Evolutionary conservation across 2,888 invertebrate genomes (phyloP).

Genomic region (Campoplex nolae): DNA sequence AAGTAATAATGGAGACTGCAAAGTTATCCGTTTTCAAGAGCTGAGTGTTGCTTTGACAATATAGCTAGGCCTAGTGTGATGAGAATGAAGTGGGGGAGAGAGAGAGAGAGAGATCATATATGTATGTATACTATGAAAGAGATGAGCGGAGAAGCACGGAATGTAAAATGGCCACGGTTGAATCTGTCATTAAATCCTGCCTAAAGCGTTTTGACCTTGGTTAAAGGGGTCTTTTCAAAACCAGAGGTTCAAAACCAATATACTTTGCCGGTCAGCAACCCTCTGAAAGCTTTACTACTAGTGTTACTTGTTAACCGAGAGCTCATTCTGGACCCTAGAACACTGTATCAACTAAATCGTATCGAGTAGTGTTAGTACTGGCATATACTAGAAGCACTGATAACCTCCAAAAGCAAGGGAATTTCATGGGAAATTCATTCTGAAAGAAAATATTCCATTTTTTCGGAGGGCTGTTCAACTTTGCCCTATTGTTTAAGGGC

Average conservation of each 20-base stretch:
- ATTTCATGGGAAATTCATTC: too few species aligned
- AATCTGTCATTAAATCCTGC: slow-evolving; percentile 76
- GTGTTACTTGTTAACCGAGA: slow-evolving; percentile 50
- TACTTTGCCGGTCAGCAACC: slow-evolving; percentile 61
- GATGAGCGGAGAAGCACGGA: slow-evolving; percentile 43
- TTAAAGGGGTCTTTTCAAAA: slow-evolving; percentile 38
- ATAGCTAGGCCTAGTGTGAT: not conserved
- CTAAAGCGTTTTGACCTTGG: slow-evolving; percentile 71
- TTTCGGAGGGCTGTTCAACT: too few species aligned
- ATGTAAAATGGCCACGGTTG: slow-evolving; percentile 68
- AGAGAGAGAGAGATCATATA: slow-evolving; percentile 4
- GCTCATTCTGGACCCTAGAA: slow-evolving; percentile 18
- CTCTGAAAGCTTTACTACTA: slow-evolving; percentile 52
- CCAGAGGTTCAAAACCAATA: slow-evolving; percentile 41
- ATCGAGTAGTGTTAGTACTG: slow-evolving; percentile 34
- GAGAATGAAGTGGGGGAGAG: not conserved
- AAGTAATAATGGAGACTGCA: slow-evolving; percentile 77
- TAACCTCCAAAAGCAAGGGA: slow-evolving; percentile 19
- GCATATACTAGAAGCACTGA: slow-evolving; percentile 20
- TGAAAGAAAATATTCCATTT: too few species aligned
- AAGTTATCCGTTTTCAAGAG: slow-evolving; percentile 63
- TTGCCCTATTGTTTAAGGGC: slow-evolving; percentile 34
- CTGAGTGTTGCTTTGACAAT: slow-evolving; percentile 28
- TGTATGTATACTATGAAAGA: slow-evolving; percentile 28
- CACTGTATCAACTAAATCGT: slow-evolving; percentile 21